phyloP scores from a whole-genome alignment of 2,113 vertebrate genomes.

The Nibea albiflora region DNA sequence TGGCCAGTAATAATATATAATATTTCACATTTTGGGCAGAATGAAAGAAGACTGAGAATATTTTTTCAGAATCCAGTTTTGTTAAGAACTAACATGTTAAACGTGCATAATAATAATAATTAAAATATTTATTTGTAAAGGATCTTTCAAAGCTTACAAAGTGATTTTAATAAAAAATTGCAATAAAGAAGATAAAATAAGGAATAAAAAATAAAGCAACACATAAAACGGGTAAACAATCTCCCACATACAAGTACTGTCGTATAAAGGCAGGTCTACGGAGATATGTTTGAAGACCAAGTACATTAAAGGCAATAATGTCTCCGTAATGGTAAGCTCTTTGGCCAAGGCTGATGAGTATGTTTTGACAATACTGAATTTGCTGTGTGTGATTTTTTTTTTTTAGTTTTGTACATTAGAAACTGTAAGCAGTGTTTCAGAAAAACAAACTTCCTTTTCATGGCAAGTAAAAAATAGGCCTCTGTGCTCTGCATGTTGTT shows the following conservation, averaged over 20 bases:
- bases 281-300: constrained; percentile 14
- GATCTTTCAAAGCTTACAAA: constrained; percentile 17
- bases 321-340: constrained; percentile 19
- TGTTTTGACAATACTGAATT: constrained; percentile 47
- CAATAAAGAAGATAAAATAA: constrained; percentile 30
- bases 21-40: constrained; percentile 26
- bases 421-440: constrained; percentile 60
- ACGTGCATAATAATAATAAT: neutral
- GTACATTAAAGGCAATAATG: neutral
- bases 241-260: neutral
- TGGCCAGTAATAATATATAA: neutral
- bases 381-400: constrained; percentile 39
- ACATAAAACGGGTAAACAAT: constrained; percentile 23
- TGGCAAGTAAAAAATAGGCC: constrained; percentile 59
- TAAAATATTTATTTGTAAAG: constrained; percentile 25
- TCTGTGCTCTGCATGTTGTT: constrained; percentile 72
- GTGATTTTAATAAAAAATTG: constrained; percentile 35
- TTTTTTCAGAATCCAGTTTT: neutral
- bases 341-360: neutral
- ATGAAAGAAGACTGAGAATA: neutral
- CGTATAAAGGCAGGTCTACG: neutral
- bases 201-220: constrained; percentile 14
- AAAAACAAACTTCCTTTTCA: constrained; percentile 80
- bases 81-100: neutral
- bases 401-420: constrained; percentile 34